Base-by-base conservation (phyloP, 2,888 invertebrate species). In the Uloborus plumipes region DNA sequence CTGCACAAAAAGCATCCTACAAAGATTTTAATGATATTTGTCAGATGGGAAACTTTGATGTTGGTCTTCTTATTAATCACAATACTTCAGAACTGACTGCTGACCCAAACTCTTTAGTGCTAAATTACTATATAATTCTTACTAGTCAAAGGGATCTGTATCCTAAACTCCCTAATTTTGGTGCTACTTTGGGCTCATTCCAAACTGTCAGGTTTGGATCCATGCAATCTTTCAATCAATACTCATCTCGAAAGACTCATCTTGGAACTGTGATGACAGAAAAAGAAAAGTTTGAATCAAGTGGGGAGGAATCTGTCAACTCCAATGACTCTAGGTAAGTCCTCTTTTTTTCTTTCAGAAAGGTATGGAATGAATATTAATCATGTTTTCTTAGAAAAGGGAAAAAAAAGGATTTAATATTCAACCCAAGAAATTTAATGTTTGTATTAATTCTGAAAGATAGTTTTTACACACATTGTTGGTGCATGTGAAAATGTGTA, bases 41-140 rank as follows among this genome's bases (percentile, higher is more conserved):
- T 83, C 92, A 92, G 83, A 91, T 91, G 0, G 93, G 93, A 84
- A 93, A 93, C 87, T 93, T 93, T 88, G 92, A 93, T 86, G 91
- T 93, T 20, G 92, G 93, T 0, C 88, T 93, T 55, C 91, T 94
- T 18, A 92, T 93, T 50, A 91, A 92, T n/a, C 92, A 92, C 85
- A 89, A 90, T 78, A 59, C 77, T 16, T n/a, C 75, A n/a, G 78
- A 73, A 18, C 20, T 22, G 6, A 47, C 26, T 9, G 22, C 59
- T 7, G 86, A 83, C 66, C 58, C 84, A 83, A 76, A 87, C 85
- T 62, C 85, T 76, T 88, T 92, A 16, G 89, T 90, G 83, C 89
- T 93, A 49, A 91, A 91, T 87, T 93, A 91, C 87, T 93, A 92
- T 87, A 89, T 93, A 39, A 90, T 93, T 70, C 89, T 93, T 55